Evolutionary conservation across 2,113 vertebrate species (phyloP), one percentile per base, ranked within the genome.

Genomic region (Gymnogyps californianus): DNA sequence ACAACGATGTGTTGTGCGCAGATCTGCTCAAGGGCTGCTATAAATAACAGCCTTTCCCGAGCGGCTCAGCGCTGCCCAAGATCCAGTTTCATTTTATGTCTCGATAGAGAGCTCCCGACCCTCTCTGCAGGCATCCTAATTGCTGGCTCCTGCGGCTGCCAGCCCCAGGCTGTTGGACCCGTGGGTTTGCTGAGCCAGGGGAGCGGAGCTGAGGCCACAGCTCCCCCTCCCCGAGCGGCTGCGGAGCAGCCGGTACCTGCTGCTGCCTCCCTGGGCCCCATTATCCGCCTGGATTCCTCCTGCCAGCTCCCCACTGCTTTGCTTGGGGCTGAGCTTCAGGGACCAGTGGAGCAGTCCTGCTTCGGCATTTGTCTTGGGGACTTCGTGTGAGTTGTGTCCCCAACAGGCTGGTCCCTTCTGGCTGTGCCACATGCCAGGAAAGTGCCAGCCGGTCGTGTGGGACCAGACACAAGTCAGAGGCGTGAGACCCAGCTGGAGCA

Each of bases 161-260:
- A 75, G 13, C 67, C 44, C 62, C 16, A 8, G 29, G 24, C 44
- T 64, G 16, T 8, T n/a, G 71, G 19, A 16, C 7, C 2, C 1
- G 11, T 34, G 22, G 12, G 1, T 72, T 83, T 72, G 28, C 79
- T 0, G 0, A 89, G 64, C 65, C 7, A 4, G 34, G 25, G n/a
- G 14, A 58, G 36, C 10, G 2, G 58, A 92, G 40, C 40, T 57
- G 36, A 82, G 57, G 47, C 44, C n/a, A 4, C 38, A 58, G 0
- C 11, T n/a, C 62, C 58, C 7, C 7, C 3, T 58, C 36, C 19
- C 8, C 0, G 0, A 29, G 42, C 4, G 4, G 21, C 49, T 49
- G 11, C 32, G 64, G 79, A 54, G 93, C 78, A 84, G 86, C 28
- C 1, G 5, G 20, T 21, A 34, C 58, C 58, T 64, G 11, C 54